These are phyloP conservation scores for Melanostoma mellinum DNA, from an alignment of 2,888 invertebrate genomes.

Conservation along the genomic window DNA sequence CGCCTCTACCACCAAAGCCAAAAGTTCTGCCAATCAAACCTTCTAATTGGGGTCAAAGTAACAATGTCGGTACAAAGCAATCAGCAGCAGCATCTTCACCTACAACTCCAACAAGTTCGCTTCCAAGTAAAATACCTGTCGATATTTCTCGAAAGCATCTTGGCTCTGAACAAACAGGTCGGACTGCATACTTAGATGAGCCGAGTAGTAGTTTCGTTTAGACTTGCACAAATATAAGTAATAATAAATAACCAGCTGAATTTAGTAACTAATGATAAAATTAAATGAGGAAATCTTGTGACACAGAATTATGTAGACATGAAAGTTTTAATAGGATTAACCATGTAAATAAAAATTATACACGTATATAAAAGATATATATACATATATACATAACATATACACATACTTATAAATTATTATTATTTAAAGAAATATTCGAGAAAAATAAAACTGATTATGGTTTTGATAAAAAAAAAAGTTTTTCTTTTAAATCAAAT, in stretches of 20 bases:
- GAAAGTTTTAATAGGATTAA: constrained; percentile 35
- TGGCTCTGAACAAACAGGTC: constrained; percentile 76
- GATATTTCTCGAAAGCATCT: constrained; percentile 77
- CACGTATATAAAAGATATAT: constrained; percentile 37
- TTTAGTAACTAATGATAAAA: constrained; percentile 26
- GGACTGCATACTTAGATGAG: constrained; percentile 84
- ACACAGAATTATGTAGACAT: constrained; percentile 10
- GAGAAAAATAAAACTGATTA: constrained; percentile 51
- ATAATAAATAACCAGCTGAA: constrained; percentile 38
- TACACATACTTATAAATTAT: constrained; percentile 52
- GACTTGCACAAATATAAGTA: constrained; percentile 51
- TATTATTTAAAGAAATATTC: constrained; percentile 57
- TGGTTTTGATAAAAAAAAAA: constrained; percentile 19
- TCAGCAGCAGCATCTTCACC: constrained; percentile 28
- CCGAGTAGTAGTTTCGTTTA: constrained; percentile 87
- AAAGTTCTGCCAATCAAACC: constrained; percentile 87
- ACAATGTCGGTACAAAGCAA: constrained; percentile 75
- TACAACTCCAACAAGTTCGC: constrained; percentile 45
- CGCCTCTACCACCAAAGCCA: constrained; percentile 89
- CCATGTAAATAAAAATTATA: constrained; percentile 58
- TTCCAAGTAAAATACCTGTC: constrained; percentile 75
- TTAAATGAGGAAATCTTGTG: constrained; percentile 20
- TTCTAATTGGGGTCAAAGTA: constrained; percentile 83
- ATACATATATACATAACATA: neutral
- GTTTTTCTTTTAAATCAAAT: neutral